phyloP scores from a whole-genome alignment of 2,113 vertebrate genomes.

The Empidonax traillii region DNA sequence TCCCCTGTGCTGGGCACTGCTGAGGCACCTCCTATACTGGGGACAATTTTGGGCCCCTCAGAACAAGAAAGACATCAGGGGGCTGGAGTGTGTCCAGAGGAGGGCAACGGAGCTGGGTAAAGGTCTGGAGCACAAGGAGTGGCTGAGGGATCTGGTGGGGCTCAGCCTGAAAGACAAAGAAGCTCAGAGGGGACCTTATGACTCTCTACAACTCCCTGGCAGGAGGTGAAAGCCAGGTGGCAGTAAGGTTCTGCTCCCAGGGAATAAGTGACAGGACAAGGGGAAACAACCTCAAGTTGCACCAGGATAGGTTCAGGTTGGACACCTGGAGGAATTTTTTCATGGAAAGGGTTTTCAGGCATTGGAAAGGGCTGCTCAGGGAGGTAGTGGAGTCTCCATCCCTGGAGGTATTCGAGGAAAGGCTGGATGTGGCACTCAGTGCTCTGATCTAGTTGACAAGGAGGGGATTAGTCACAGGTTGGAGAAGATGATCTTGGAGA shows the following conservation, averaged over 20 bases:
- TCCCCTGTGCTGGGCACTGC: background rate
- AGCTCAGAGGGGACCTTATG: background rate
- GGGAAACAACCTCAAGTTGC: background rate
- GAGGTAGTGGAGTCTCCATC: background rate
- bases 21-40: background rate
- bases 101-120: background rate
- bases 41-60: background rate
- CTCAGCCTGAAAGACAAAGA: background rate
- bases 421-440: background rate
- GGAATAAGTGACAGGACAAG: background rate
- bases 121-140: background rate
- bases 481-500: background rate
- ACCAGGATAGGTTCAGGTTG: background rate
- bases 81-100: background rate
- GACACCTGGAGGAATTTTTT: background rate
- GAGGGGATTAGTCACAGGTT: background rate
- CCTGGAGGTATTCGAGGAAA: background rate
- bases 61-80: background rate
- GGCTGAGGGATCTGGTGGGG: background rate
- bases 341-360: background rate
- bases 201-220: background rate
- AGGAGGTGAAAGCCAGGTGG: background rate
- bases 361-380: background rate
- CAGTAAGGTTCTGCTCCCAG: background rate
- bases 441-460: background rate